Percentiles rank a stretch among this genome's conserved stretches.
Conservation (phyloP, 92 coral and sea anemone species). For the Paragorgia papillata region DNA sequence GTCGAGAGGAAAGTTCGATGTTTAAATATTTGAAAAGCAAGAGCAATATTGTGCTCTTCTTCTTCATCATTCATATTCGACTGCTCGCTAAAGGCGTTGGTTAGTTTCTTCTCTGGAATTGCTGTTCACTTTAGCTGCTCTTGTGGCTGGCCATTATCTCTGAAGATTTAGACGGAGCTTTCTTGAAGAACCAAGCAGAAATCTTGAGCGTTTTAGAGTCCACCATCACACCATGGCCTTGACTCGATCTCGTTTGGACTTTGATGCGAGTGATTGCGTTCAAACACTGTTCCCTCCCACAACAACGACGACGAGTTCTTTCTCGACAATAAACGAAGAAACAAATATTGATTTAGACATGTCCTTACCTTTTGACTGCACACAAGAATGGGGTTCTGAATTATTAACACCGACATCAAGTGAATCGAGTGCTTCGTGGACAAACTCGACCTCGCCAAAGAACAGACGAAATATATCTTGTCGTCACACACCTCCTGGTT, state of each 20-base stretch:
- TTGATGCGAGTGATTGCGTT: slow-evolving; percentile 17
- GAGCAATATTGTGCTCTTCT: background rate
- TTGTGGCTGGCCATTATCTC: background rate
- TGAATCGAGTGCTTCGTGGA: slow-evolving; percentile 31
- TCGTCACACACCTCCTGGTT: slow-evolving; percentile 65
- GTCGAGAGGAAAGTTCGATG: background rate
- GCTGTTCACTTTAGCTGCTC: background rate
- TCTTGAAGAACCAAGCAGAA: background rate
- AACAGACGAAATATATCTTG: background rate
- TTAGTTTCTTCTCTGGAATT: background rate
- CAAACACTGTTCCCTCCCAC: slow-evolving; percentile 31
- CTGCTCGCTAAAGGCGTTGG: background rate
- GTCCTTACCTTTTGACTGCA: background rate
- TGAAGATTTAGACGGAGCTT: background rate
- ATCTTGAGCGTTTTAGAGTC: background rate
- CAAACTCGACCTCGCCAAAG: slow-evolving; percentile 11
- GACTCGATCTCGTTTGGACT: slow-evolving; percentile 33
- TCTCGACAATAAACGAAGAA: slow-evolving; percentile 30
- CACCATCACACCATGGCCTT: slow-evolving; percentile 12
- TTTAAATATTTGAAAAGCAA: background rate
- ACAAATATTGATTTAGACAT: background rate
- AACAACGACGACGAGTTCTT: slow-evolving; percentile 1
- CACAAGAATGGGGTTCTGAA: slow-evolving; percentile 38
- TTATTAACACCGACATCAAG: slow-evolving; percentile 39
- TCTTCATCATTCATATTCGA: no score